phyloP scores from a whole-genome alignment of 1,140 invertebrate species.

The Ceratosolen fusciceps region DNA sequence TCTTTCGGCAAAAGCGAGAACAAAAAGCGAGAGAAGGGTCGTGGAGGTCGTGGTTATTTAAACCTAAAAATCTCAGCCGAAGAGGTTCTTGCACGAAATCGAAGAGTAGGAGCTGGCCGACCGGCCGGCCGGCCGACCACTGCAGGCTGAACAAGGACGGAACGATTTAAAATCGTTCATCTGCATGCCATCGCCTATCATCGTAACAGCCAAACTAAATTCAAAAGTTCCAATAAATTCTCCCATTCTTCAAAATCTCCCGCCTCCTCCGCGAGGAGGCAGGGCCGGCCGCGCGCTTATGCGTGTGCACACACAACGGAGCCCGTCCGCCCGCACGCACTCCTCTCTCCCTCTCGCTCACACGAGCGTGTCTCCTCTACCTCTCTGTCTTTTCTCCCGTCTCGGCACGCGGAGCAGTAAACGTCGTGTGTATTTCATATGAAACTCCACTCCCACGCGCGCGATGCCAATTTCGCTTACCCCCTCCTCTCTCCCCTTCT shows the following conservation, averaged over 20 bases:
- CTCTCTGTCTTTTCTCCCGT: constrained; percentile 14
- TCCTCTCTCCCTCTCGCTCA: constrained; percentile 9
- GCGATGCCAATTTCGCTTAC: constrained; percentile 66
- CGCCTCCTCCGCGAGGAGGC: constrained; percentile 36
- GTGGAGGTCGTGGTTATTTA: neutral
- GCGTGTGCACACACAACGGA: neutral
- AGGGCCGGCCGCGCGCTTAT: neutral
- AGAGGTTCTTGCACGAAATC: constrained; percentile 21
- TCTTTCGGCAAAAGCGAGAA: neutral
- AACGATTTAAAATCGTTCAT: constrained; percentile 22
- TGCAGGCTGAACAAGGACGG: constrained; percentile 7
- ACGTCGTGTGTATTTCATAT: constrained; percentile 72
- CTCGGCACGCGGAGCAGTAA: constrained; percentile 69
- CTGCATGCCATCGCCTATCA: constrained; percentile 36
- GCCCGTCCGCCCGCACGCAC: neutral
- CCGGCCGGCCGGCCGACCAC: neutral
- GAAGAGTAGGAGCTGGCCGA: neutral
- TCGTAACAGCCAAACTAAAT: constrained; percentile 33
- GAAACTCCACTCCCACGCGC: constrained; percentile 68
- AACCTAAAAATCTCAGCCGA: constrained; percentile 12
- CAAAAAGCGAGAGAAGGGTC: too few relatives aligned
- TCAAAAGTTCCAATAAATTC: constrained; percentile 41
- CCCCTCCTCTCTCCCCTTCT: constrained; percentile 30
- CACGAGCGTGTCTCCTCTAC: neutral
- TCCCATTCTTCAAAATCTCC: constrained; percentile 29